Conservation (phyloP, 2,113 vertebrate species). For the Dipodomys merriami region DNA sequence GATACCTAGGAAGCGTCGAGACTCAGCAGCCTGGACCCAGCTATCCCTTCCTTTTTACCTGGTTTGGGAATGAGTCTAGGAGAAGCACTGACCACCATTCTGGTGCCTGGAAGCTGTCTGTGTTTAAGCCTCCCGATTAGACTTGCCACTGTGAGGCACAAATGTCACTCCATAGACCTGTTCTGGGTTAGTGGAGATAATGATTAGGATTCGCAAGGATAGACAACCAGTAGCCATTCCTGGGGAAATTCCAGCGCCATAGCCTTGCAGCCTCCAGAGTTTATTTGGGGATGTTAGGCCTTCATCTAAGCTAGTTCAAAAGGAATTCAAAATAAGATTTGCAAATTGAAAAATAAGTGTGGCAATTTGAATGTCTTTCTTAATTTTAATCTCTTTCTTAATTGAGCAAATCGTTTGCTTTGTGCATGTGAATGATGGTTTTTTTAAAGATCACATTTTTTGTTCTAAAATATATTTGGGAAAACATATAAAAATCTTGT, state of each 20-base stretch:
- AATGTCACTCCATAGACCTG: not conserved
- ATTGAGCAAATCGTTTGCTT: slow-evolving; percentile 1
- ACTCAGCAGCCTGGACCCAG: not conserved
- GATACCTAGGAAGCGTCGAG: not conserved
- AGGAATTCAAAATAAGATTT: not conserved
- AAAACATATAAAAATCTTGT: slow-evolving; percentile 19
- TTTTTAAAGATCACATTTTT: slow-evolving; percentile 1
- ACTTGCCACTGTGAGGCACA: not conserved
- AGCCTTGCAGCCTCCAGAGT: not conserved
- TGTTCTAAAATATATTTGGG: not conserved
- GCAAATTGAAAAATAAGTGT: not conserved
- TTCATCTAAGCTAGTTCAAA: not conserved
- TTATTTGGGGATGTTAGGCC: not conserved
- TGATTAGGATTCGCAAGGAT: not conserved
- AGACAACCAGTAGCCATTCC: not conserved
- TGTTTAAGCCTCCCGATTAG: not conserved
- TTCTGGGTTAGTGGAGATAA: not conserved
- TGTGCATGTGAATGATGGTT: not conserved
- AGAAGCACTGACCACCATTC: slow-evolving; percentile 3
- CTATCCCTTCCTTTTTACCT: not conserved
- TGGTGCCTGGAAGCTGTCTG: not conserved
- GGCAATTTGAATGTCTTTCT: slow-evolving; percentile 29
- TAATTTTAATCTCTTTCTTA: slow-evolving; percentile 43
- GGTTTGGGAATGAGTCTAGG: not conserved
- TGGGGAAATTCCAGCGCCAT: not conserved